Evolutionary conservation across 53 echinoderm and acorn worm genomes (phyloP), one percentile per base, ranked within the genome.

Genomic region (Luidia sarsii): DNA sequence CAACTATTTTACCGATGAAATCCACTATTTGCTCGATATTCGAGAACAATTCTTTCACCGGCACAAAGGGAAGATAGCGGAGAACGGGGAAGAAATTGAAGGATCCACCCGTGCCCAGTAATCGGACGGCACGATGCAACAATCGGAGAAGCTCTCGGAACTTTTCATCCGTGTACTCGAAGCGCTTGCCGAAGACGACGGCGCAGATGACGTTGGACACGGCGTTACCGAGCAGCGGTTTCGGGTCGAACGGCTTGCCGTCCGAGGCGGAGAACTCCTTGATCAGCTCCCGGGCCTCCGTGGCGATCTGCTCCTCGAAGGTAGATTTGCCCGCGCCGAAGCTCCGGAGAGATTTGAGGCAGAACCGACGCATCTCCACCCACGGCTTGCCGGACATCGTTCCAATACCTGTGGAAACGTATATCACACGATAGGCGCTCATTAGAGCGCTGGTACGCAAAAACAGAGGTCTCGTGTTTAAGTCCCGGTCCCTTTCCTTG

Each of bases 201-300:
- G 60, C 32, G 45, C 55, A 84, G 32, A 84, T 72, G 49, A 84
- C 61, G 21, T 84, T 84, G 21, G 70, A 84, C 30, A 51, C 50
- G 15, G 84, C 84, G 57, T 36, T 72, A 33, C 35, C 60, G 9
- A 62, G 48, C 27, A 45, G 46, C 13, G 55, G 24, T 24, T 41
- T 30, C 0, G 57, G 48, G 16, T 84, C 33, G 43, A 84, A 69
- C 9, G 71, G 34, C 37, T 57, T 70, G 13, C 84, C 84, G 25
- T 49, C 60, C 9, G n/a, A 38, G 15, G 59, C 59, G 28, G 59
- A 57, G 27, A 57, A 7, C 59, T 24, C 28, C 48, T 50, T 71
- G 5, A 29, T 59, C 34, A 84, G 61, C 22, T 84, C 84, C 10
- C 63, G 34, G 15, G 15, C 59, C 14, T 57, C 59, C 25, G 28